These are phyloP conservation scores for Fragum whitleyi DNA, from an alignment of 2,888 invertebrate genomes.

Conservation along the genomic window DNA sequence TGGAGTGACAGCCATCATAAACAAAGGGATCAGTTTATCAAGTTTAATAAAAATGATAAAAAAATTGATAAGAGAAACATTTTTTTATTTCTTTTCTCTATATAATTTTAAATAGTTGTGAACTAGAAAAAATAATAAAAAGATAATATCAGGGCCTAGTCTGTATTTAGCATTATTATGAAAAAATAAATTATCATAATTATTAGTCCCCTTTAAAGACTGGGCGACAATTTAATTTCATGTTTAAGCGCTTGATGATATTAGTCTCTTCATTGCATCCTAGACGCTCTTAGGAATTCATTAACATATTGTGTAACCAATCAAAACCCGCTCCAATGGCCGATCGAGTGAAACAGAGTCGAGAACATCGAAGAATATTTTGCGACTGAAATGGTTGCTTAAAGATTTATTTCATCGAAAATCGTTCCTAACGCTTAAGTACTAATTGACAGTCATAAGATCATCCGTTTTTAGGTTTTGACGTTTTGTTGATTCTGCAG, in stretches of 20 bases:
- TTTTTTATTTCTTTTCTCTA: neutral
- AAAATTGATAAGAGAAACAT: neutral
- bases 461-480: neutral
- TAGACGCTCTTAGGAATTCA: constrained; percentile 3
- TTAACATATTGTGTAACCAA: neutral
- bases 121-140: neutral
- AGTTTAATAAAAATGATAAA: neutral
- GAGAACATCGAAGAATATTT: neutral
- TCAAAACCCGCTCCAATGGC: constrained; percentile 24
- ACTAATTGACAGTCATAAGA: neutral
- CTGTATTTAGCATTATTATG: too few species aligned
- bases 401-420: too few species aligned
- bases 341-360: neutral
- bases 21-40: constrained; percentile 44
- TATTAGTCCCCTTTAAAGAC: neutral
- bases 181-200: too few species aligned
- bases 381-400: too few species aligned
- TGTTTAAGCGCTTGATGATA: neutral
- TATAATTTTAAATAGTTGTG: too few species aligned
- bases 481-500: neutral
- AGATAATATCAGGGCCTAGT: too few species aligned
- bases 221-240: neutral
- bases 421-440: too few species aligned
- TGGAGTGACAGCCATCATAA: constrained; percentile 51
- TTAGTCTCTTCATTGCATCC: neutral